Evolutionary conservation across 2,113 vertebrate species (phyloP).

Genomic region (Scartelaos histophorus): DNA sequence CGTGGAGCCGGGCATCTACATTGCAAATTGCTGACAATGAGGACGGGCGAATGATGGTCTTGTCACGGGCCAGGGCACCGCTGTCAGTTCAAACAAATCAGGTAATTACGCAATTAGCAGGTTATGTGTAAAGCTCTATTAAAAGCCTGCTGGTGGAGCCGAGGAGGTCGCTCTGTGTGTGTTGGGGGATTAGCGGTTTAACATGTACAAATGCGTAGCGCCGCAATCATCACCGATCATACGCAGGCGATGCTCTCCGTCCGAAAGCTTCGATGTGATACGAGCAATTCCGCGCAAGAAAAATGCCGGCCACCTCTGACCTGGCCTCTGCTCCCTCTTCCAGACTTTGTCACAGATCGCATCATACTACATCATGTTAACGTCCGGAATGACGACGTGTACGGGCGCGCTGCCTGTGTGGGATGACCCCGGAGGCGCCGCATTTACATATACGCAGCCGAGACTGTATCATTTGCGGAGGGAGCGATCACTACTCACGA

Average conservation of each 20-base stretch:
- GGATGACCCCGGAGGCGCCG: constrained; percentile 5
- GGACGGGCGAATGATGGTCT: constrained; percentile 87
- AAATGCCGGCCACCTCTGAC: constrained; percentile 24
- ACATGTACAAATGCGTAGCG: constrained; percentile 50
- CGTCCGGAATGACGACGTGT: not conserved
- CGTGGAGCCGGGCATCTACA: constrained; percentile 62
- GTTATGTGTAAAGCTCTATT: constrained; percentile 73
- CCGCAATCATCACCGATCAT: constrained; percentile 64
- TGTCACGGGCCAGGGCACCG: constrained; percentile 84
- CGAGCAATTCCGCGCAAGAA: not conserved
- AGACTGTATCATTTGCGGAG: constrained; percentile 42
- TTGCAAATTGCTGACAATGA: constrained; percentile 89
- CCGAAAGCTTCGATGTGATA: constrained; percentile 20
- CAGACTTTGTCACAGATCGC: constrained; percentile 8
- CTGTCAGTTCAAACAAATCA: constrained; percentile 85
- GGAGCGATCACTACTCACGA: constrained; percentile 61
- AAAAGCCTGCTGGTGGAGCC: constrained; percentile 43
- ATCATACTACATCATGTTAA: constrained; percentile 22
- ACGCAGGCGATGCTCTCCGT: constrained; percentile 32
- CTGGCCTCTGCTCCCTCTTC: not conserved
- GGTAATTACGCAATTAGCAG: constrained; percentile 81
- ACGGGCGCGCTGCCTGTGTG: constrained; percentile 1
- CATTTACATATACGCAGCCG: constrained; percentile 12
- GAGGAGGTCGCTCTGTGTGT: constrained; percentile 49
- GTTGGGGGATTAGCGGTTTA: constrained; percentile 59